phyloP scores from a whole-genome alignment of 2,888 invertebrate genomes.

The Coenonympha glycerion region DNA sequence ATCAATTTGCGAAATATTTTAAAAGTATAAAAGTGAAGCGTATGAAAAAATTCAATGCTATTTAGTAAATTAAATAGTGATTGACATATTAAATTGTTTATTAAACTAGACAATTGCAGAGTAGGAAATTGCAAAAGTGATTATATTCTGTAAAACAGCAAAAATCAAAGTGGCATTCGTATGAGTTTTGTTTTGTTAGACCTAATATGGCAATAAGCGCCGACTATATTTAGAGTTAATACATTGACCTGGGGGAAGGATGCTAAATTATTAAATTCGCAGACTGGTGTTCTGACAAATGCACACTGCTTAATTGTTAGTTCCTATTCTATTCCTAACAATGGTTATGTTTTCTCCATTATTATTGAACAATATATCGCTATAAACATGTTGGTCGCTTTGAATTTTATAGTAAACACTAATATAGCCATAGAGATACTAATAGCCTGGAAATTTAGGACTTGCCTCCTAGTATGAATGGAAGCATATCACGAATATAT shows the following conservation, averaged over 20 bases:
- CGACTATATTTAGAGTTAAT: conserved; percentile 38
- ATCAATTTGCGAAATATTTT: not conserved
- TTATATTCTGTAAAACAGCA: not conserved
- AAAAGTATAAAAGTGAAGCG: no score
- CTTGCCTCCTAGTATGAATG: no score
- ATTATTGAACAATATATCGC: no score
- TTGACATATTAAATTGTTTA: not conserved
- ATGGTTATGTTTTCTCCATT: no score
- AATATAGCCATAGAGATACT: no score
- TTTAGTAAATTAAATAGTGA: not conserved
- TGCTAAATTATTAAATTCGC: conserved; percentile 48
- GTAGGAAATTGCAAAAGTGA: not conserved
- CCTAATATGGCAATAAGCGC: conserved; percentile 13
- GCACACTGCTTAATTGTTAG: conserved; percentile 31
- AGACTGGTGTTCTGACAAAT: conserved; percentile 49
- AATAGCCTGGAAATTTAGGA: no score
- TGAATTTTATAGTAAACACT: no score
- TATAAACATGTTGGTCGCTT: no score
- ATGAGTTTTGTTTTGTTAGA: not conserved
- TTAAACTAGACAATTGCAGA: not conserved
- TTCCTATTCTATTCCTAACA: conserved; percentile 17
- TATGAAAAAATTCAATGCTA: not conserved
- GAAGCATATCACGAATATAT: no score
- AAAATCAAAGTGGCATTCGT: not conserved
- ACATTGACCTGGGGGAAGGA: conserved; percentile 53